A percentile compares a stretch with the other conserved stretches of the same genome.
Conservation (phyloP, 2,888 invertebrate species). For the Oeneis ivallda region DNA sequence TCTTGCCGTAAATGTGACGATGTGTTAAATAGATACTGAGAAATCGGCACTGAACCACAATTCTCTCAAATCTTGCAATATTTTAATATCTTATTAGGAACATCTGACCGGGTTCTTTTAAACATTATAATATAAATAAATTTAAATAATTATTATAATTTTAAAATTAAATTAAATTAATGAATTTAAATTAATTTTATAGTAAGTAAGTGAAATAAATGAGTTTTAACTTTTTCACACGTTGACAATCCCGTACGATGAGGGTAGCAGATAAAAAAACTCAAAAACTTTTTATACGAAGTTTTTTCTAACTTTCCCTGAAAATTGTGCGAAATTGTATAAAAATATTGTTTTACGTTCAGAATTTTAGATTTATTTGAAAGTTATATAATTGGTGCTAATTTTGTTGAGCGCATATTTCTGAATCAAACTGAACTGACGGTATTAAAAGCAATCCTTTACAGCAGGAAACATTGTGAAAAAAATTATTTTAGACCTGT, state of each 20-base stretch:
- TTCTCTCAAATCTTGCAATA: constrained; percentile 11
- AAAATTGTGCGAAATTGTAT: background rate
- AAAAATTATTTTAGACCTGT: no score
- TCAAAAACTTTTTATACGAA: background rate
- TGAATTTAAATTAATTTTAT: constrained; percentile 4
- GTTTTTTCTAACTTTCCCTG: background rate
- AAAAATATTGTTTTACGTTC: background rate
- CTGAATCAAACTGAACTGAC: no score
- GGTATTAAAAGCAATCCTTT: no score
- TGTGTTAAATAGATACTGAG: background rate
- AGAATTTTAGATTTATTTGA: background rate
- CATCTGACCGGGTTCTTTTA: background rate
- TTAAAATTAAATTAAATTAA: background rate
- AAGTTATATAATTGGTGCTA: background rate
- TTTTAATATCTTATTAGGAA: constrained; percentile 4
- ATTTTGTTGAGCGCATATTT: no score
- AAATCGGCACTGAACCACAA: background rate
- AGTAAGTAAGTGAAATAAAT: background rate
- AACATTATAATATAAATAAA: background rate
- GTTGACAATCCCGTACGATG: background rate
- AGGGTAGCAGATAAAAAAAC: background rate
- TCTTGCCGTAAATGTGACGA: background rate
- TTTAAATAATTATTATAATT: background rate
- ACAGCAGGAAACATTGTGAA: no score
- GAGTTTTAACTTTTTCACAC: background rate